Evolutionary conservation across 1,140 invertebrate genomes (phyloP).

Genomic region (Diachasmimorpha longicaudata): DNA sequence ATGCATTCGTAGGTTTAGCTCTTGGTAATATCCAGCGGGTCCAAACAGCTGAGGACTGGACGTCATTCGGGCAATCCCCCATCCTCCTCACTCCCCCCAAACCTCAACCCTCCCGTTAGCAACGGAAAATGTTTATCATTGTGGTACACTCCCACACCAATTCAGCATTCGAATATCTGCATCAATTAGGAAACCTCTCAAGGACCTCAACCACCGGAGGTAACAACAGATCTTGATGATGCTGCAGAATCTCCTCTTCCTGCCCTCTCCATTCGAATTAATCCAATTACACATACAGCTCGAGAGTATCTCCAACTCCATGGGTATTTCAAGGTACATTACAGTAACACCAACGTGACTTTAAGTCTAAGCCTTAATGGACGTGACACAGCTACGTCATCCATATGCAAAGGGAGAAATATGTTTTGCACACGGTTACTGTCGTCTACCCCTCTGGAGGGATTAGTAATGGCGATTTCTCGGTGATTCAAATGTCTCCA

Average conservation of each 20-base stretch:
- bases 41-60: background rate
- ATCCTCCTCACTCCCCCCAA: background rate
- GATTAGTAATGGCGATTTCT: slow-evolving; percentile 28
- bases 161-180: background rate
- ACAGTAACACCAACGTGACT: slow-evolving; percentile 20
- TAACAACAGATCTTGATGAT: background rate
- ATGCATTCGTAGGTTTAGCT: slow-evolving; percentile 50
- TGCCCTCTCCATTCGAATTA: slow-evolving; percentile 28
- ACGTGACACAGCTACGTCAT: slow-evolving; percentile 33
- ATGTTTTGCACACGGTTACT: slow-evolving; percentile 10
- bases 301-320: background rate
- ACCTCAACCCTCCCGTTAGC: background rate
- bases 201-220: background rate
- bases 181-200: background rate
- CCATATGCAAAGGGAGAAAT: slow-evolving; percentile 34
- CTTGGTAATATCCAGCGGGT: background rate
- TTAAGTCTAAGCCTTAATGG: slow-evolving; percentile 38
- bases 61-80: background rate
- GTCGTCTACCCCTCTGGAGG: background rate
- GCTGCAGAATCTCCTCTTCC: slow-evolving; percentile 3
- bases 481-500: background rate
- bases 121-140: background rate
- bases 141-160: background rate
- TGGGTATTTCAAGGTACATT: background rate
- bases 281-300: slow-evolving; percentile 32